phyloP scores from a whole-genome alignment of 37 sponge, comb jelly and placozoan species.

The Ephydatia muelleri region DNA sequence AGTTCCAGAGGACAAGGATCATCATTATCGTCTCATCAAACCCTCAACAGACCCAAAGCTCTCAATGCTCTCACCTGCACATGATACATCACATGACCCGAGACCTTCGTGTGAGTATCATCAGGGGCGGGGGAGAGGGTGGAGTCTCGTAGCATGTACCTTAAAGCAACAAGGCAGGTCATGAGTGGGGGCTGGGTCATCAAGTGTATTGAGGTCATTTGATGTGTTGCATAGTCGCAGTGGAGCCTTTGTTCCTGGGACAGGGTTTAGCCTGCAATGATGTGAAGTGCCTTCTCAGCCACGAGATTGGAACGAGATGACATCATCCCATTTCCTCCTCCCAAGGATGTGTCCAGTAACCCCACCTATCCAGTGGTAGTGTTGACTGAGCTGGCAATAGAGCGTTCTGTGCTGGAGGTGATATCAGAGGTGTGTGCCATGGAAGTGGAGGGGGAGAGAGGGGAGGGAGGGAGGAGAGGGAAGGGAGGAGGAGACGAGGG shows the following conservation, averaged over 20 bases:
- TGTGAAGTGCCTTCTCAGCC: too few relatives aligned
- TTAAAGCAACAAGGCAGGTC: neutral
- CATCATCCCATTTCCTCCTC: neutral
- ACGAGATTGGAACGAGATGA: too few relatives aligned
- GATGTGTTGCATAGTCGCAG: too few relatives aligned
- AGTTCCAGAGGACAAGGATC: neutral
- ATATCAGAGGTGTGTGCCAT: conserved; percentile 60
- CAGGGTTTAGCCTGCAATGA: too few relatives aligned
- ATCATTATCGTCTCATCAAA: conserved; percentile 29
- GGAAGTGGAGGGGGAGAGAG: neutral
- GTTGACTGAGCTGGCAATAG: conserved; percentile 70
- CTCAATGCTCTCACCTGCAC: conserved; percentile 74
- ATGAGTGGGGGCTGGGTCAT: too few relatives aligned
- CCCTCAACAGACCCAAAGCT: conserved; percentile 83
- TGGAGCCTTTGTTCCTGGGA: too few relatives aligned
- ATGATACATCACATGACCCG: conserved; percentile 63
- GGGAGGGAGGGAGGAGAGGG: neutral
- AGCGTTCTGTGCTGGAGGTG: conserved; percentile 98
- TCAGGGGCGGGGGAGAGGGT: neutral
- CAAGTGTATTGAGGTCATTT: conserved; percentile 13
- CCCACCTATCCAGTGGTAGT: conserved; percentile 12
- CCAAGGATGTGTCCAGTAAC: conserved; percentile 15
- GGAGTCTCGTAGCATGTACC: neutral
- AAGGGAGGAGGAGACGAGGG: neutral
- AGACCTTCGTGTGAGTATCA: conserved; percentile 37